These are phyloP conservation scores for Seira ritae DNA, from an alignment of 2,888 invertebrate species.

Conservation along the genomic window DNA sequence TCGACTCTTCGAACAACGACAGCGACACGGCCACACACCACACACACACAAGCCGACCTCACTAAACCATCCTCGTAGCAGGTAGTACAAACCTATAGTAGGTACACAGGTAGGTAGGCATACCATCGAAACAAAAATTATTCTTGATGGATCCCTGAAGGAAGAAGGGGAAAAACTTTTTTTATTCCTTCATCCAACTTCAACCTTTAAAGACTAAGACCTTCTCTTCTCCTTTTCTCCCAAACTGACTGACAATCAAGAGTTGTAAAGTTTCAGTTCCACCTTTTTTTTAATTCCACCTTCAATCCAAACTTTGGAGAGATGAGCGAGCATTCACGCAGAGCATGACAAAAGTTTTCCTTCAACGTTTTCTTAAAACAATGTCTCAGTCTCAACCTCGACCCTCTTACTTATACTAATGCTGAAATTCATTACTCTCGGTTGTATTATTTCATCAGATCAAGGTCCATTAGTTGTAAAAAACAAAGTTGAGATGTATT, in stretches of 20 bases:
- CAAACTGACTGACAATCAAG: not conserved
- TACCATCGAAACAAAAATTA: constrained; percentile 44
- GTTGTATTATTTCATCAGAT: constrained; percentile 16
- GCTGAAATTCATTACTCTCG: not conserved
- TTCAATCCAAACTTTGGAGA: not conserved
- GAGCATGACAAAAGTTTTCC: no score
- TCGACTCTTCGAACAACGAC: no score
- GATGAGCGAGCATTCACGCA: not conserved
- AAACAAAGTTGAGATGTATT: not conserved
- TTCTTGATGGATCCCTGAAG: constrained; percentile 42
- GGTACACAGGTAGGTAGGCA: no score
- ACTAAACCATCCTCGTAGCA: not conserved
- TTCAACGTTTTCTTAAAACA: no score
- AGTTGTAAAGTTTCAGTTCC: no score
- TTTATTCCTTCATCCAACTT: not conserved
- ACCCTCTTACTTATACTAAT: no score
- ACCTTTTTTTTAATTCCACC: not conserved
- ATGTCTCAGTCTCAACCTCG: no score
- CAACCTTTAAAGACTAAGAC: not conserved
- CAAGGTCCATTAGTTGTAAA: not conserved
- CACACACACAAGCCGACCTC: no score
- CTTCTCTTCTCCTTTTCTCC: not conserved
- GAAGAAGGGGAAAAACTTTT: constrained; percentile 9
- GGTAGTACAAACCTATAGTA: constrained; percentile 8
- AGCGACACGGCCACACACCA: no score